A percentile compares a stretch with the other conserved stretches of the same genome.
Evolutionary conservation across 2,113 vertebrate genomes (phyloP).

Genomic region (rabbit (Oryctolagus cuniculus)): mOryCun1.1 NC_091433.1:125050001-125050500

Average conservation of each 20-base stretch:
- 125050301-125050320: neutral
- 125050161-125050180: neutral
- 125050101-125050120: neutral
- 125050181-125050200: neutral
- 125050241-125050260: neutral
- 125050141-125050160: neutral
- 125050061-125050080: neutral
- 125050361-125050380: neutral
- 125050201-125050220: neutral
- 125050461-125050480: neutral
- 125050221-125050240: neutral
- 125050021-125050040: neutral
- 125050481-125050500: neutral
- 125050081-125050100: neutral
- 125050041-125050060: neutral
- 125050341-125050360: neutral
- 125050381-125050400: neutral
- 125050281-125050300: neutral
- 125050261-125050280: neutral
- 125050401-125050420: neutral
- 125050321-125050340: slow-evolving; percentile 20
- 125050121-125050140: neutral
- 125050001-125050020: neutral
- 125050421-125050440: neutral
- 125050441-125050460: neutral